Percentiles rank a stretch among this genome's conserved stretches.
These are phyloP conservation scores for Sarcophaga carnaria DNA, from an alignment of 2,888 invertebrate genomes.

Conservation along the genomic window DNA sequence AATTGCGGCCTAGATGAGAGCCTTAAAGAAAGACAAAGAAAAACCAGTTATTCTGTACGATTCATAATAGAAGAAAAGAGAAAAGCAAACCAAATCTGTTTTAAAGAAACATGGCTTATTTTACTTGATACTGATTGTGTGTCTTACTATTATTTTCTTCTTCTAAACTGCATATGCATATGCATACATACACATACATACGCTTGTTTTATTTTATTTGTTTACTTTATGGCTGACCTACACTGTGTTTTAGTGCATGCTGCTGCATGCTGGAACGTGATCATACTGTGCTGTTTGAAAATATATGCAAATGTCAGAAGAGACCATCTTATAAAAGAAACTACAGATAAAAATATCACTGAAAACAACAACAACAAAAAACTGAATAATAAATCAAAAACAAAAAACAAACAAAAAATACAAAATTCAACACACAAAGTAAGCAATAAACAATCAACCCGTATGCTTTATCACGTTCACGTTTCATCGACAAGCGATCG, in stretches of 20 bases:
- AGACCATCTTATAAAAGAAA: background rate
- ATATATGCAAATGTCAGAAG: background rate
- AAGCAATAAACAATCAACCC: constrained; percentile 29
- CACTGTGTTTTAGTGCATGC: constrained; percentile 38
- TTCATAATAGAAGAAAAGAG: constrained; percentile 1
- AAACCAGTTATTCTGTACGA: constrained; percentile 37
- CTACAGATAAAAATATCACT: background rate
- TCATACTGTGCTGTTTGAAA: constrained; percentile 29
- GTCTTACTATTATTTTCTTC: constrained; percentile 4
- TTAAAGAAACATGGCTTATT: constrained; percentile 40
- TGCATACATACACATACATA: background rate
- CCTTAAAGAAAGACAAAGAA: constrained; percentile 14
- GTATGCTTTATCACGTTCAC: constrained; percentile 48
- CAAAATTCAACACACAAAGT: background rate
- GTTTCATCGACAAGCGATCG: constrained; percentile 13
- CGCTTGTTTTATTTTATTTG: background rate
- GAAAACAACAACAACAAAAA: background rate
- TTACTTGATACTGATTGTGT: constrained; percentile 21
- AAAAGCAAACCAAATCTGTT: constrained; percentile 18
- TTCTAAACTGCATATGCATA: constrained; percentile 7
- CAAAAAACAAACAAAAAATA: background rate
- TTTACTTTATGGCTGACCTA: constrained; percentile 42
- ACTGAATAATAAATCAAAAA: background rate
- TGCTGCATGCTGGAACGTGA: constrained; percentile 46
- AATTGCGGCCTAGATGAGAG: constrained; percentile 2